Evolutionary conservation across 2,888 invertebrate genomes (phyloP).

Genomic region (Erebia ligea): DNA sequence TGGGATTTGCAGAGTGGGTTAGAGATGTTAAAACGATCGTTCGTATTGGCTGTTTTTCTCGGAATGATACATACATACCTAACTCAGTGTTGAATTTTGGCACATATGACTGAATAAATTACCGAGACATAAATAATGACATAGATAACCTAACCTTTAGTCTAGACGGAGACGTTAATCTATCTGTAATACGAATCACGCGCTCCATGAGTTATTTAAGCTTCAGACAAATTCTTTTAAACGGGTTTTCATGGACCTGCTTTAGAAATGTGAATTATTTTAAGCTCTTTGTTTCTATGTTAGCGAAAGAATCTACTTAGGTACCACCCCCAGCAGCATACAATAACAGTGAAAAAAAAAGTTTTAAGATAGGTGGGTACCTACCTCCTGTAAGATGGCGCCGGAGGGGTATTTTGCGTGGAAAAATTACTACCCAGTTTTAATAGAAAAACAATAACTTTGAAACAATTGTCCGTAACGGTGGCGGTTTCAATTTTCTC

Average conservation of each 20-base stretch:
- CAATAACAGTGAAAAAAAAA: too few species aligned
- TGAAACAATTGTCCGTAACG: conserved; percentile 61
- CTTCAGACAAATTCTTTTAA: too few species aligned
- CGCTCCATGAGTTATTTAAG: neutral
- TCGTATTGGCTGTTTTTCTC: too few species aligned
- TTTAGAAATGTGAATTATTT: too few species aligned
- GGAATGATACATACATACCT: too few species aligned
- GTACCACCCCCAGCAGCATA: neutral
- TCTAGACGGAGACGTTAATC: neutral
- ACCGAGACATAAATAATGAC: too few species aligned
- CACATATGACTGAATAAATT: neutral
- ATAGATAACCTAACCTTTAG: neutral
- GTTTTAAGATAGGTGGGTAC: neutral
- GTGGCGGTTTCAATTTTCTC: conserved; percentile 73
- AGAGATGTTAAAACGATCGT: neutral
- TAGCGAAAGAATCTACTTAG: neutral
- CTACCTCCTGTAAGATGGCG: neutral
- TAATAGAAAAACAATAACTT: conserved; percentile 75
- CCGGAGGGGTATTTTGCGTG: conserved; percentile 3
- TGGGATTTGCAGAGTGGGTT: neutral
- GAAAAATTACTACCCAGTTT: conserved; percentile 51
- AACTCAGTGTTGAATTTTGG: too few species aligned
- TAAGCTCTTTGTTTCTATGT: too few species aligned
- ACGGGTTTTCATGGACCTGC: too few species aligned
- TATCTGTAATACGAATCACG: neutral